Conservation (phyloP, 2,113 vertebrate species). For the Colistium nudipinnis region DNA sequence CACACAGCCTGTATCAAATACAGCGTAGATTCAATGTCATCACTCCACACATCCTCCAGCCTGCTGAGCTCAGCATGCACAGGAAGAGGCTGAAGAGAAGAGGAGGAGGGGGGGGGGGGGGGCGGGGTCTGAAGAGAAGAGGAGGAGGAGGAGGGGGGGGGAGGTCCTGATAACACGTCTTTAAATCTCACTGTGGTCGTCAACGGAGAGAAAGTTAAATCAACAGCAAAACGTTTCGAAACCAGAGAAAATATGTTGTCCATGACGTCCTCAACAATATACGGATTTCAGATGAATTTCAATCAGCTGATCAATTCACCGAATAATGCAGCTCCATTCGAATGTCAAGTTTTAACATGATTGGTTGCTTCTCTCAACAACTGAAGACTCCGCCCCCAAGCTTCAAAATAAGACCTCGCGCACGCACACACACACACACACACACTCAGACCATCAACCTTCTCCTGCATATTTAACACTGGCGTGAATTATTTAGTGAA, state of each 20-base stretch:
- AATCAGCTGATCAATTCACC: neutral
- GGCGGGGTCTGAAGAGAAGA: no score
- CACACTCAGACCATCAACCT: constrained; percentile 7
- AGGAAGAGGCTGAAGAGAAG: constrained; percentile 19
- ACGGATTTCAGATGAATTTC: no score
- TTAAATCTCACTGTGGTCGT: no score
- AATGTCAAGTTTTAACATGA: no score
- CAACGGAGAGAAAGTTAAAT: no score
- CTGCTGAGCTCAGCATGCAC: constrained; percentile 39
- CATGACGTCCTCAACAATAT: no score
- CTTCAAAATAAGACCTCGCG: constrained; percentile 8
- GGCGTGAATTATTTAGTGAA: constrained; percentile 79
- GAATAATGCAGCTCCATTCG: no score
- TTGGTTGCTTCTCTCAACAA: neutral
- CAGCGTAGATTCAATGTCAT: constrained; percentile 21
- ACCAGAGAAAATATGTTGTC: no score
- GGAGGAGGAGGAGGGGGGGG: neutral
- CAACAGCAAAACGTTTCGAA: no score
- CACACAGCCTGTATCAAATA: constrained; percentile 6
- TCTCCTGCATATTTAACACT: constrained; percentile 78
- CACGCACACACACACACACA: constrained; percentile 18
- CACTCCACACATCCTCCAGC: constrained; percentile 14
- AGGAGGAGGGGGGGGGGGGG: neutral
- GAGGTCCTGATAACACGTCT: neutral
- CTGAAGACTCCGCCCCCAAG: neutral